These are phyloP conservation scores for Neopelma chrysocephalum DNA, from an alignment of 2,797 vertebrate genomes.

Conservation along the genomic window DNA sequence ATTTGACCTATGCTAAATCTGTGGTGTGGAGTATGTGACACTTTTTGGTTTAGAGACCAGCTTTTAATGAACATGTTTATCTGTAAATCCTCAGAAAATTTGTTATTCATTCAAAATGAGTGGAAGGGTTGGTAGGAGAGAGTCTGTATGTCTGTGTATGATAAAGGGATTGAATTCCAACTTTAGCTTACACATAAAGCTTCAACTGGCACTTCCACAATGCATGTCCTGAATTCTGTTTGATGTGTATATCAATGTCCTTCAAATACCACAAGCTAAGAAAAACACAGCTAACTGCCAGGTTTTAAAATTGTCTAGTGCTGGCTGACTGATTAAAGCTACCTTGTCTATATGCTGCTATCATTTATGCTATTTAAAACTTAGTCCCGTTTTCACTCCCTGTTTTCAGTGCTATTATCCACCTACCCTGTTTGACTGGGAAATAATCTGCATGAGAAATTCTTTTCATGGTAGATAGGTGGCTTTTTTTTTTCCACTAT, in stretches of 20 bases:
- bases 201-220: not conserved
- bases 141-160: not conserved
- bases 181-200: not conserved
- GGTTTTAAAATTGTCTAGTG: constrained; percentile 23
- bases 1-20: not conserved
- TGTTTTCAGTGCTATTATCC: constrained; percentile 7
- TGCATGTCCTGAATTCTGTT: constrained; percentile 9
- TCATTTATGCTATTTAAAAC: constrained; percentile 34
- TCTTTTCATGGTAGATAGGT: not conserved
- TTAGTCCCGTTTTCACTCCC: not conserved
- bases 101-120: not conserved
- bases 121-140: not conserved
- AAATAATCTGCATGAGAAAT: constrained; percentile 26
- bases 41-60: not conserved
- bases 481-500: not conserved
- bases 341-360: constrained; percentile 9
- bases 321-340: constrained; percentile 28
- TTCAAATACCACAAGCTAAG: constrained; percentile 44
- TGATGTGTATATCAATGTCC: constrained; percentile 41
- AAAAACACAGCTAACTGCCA: not conserved
- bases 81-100: not conserved
- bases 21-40: not conserved
- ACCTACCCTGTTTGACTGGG: not conserved
- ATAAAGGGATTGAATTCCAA: constrained; percentile 24
- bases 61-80: not conserved